Percentiles rank a stretch among this genome's conserved stretches.
Conservation (phyloP, 2,888 invertebrate species). For the Euplexia lucipara region DNA sequence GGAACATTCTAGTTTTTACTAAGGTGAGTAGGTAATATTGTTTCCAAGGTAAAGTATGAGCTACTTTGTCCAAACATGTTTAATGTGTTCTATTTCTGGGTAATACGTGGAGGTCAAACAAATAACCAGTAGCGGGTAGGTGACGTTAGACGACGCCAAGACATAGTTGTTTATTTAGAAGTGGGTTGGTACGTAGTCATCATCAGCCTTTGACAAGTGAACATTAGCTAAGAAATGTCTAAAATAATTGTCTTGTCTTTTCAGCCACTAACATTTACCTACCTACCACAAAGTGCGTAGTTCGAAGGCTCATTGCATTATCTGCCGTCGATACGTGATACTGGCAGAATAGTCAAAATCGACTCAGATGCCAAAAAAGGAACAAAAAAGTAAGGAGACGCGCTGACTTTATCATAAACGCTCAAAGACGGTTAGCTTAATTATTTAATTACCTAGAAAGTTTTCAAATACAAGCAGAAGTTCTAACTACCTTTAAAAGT, state of each 20-base stretch:
- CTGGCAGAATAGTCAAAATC: no score
- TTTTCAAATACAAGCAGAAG: constrained; percentile 13
- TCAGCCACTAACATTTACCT: no score
- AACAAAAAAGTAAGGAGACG: no score
- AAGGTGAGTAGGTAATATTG: constrained; percentile 64
- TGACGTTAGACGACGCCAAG: constrained; percentile 1
- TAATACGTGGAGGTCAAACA: constrained; percentile 36
- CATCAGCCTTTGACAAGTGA: not conserved
- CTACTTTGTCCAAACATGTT: constrained; percentile 49
- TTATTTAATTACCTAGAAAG: not conserved
- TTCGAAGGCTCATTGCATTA: no score
- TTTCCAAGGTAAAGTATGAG: constrained; percentile 51
- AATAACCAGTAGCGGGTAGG: constrained; percentile 12
- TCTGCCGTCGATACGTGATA: no score
- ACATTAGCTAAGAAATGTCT: not conserved
- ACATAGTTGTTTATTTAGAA: not conserved
- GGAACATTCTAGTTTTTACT: constrained; percentile 72
- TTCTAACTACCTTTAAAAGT: not conserved
- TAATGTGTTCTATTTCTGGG: constrained; percentile 57
- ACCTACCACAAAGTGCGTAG: no score
- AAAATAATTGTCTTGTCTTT: no score
- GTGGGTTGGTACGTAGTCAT: not conserved
- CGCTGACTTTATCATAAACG: not conserved
- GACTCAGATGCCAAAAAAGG: no score
- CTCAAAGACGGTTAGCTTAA: not conserved